Conservation (phyloP, 2,113 vertebrate genomes). For the Sakesphorus luctuosus region DNA sequence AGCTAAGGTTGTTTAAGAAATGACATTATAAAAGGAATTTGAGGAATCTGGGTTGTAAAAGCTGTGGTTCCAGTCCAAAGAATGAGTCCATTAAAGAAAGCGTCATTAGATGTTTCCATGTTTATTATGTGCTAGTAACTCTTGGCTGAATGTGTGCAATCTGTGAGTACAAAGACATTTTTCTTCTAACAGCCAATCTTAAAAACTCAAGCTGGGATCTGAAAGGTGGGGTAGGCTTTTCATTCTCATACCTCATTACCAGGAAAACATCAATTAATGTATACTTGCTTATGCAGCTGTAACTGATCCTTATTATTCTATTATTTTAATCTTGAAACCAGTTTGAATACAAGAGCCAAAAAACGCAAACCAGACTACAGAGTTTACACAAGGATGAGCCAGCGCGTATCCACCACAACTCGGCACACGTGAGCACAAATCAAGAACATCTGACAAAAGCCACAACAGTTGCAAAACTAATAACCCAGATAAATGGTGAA, state of each 20-base stretch:
- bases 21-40: neutral
- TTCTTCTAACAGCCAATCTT: constrained; percentile 46
- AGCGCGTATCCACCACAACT: rapidly evolving
- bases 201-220: constrained; percentile 40
- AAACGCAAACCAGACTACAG: neutral
- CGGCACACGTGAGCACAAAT: neutral
- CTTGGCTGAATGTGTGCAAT: constrained; percentile 2
- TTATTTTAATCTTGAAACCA: neutral
- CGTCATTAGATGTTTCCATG: constrained; percentile 50
- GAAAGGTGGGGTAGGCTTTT: constrained; percentile 28
- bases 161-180: constrained; percentile 47
- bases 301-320: constrained; percentile 11
- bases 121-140: constrained; percentile 58
- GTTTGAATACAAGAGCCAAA: neutral
- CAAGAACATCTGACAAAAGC: constrained; percentile 6
- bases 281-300: constrained; percentile 5
- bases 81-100: constrained; percentile 53
- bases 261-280: constrained; percentile 39
- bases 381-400: neutral
- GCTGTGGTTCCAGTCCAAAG: constrained; percentile 26
- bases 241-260: constrained; percentile 34
- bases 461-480: constrained; percentile 23
- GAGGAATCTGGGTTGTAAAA: constrained; percentile 30
- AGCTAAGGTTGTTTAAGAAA: neutral
- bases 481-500: constrained; percentile 1